Conservation (phyloP, 2,113 vertebrate genomes). For the Actenoides hombroni region DNA sequence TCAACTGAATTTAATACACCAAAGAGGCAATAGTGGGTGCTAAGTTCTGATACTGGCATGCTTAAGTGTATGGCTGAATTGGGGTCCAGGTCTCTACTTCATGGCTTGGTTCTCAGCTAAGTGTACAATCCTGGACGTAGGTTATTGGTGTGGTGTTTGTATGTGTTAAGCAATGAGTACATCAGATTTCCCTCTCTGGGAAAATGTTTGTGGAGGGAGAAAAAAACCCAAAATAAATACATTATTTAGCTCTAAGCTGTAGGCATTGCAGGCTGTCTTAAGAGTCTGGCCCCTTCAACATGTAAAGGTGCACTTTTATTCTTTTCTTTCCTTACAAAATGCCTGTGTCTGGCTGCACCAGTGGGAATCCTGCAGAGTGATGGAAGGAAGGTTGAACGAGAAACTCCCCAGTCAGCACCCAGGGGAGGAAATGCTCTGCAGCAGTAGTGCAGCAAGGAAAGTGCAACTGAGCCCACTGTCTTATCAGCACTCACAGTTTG, state of each 20-base stretch:
- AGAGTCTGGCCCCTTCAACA: background rate
- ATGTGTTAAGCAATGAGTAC: background rate
- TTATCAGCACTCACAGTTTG: background rate
- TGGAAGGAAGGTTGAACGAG: background rate
- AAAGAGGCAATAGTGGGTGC: background rate
- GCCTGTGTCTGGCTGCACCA: background rate
- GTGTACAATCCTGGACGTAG: accelerated
- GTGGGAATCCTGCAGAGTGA: background rate
- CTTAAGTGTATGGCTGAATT: background rate
- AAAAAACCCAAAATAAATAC: background rate
- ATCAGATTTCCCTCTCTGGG: background rate
- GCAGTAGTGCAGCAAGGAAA: background rate
- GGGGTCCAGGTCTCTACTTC: background rate
- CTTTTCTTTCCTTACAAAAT: background rate
- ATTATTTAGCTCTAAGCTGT: background rate
- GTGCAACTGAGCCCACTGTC: accelerated
- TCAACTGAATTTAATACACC: background rate
- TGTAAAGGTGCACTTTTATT: background rate
- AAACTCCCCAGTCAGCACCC: background rate
- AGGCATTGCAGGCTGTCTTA: background rate
- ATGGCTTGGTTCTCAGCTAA: background rate
- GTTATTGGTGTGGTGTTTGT: background rate
- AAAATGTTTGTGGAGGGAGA: background rate
- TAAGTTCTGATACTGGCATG: background rate
- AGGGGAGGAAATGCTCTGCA: background rate